A percentile compares a stretch with the other conserved stretches of the same genome.
Evolutionary conservation across 2,888 invertebrate genomes (phyloP).

Genomic region (Polyommatus iphigenia): DNA sequence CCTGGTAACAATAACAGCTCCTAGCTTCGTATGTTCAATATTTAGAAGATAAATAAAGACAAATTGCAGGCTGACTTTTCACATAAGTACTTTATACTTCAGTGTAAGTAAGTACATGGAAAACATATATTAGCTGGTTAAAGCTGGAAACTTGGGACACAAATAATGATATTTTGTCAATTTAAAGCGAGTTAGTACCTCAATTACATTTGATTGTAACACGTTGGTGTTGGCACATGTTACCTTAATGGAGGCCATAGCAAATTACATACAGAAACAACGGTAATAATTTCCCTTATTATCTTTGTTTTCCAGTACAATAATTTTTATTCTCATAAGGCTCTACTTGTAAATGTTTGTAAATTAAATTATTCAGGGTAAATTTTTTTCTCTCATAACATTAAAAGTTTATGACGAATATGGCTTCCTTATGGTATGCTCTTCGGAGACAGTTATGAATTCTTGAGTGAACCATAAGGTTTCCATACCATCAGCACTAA

Average conservation of each 20-base stretch:
- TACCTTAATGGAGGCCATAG: constrained; percentile 6
- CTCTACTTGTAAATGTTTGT: neutral
- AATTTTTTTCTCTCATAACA: too few species aligned
- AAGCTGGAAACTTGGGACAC: neutral
- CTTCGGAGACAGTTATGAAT: too few species aligned
- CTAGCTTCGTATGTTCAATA: too few species aligned
- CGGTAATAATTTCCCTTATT: constrained; percentile 1
- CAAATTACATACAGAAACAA: neutral
- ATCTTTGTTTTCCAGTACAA: neutral
- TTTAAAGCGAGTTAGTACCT: neutral
- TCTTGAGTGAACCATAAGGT: too few species aligned
- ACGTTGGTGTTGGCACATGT: constrained; percentile 1
- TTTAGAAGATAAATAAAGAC: too few species aligned
- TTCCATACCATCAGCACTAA: too few species aligned
- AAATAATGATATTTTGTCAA: constrained; percentile 6
- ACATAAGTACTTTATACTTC: too few species aligned
- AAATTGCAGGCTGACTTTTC: too few species aligned
- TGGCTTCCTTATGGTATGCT: too few species aligned
- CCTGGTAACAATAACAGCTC: too few species aligned
- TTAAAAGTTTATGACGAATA: too few species aligned
- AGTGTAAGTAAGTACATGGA: neutral
- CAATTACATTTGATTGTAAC: constrained; percentile 16
- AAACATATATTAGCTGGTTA: neutral
- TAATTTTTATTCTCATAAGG: neutral
- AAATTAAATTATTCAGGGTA: neutral